Evolutionary conservation across 2,888 invertebrate species (phyloP).

Genomic region (Tenthredo notha): DNA sequence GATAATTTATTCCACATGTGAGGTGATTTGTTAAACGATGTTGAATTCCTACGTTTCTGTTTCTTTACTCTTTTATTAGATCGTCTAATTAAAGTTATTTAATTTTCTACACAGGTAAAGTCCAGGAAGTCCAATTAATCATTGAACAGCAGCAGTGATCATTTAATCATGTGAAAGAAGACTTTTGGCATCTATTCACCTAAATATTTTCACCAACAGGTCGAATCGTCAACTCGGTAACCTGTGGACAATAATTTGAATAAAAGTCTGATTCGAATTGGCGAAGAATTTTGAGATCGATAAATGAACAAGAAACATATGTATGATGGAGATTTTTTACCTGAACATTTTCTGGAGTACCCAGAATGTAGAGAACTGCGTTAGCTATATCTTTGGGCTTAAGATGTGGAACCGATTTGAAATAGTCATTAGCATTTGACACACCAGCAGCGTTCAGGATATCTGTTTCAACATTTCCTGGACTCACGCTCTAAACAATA

Average conservation of each 20-base stretch:
- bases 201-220: slow-evolving; percentile 47
- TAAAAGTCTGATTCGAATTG: slow-evolving; percentile 67
- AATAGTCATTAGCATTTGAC: slow-evolving; percentile 63
- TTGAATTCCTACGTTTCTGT: too few relatives aligned
- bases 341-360: slow-evolving; percentile 82
- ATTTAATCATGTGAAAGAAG: not conserved
- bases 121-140: too few relatives aligned
- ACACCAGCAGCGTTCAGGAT: slow-evolving; percentile 47
- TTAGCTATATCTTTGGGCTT: slow-evolving; percentile 74
- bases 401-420: slow-evolving; percentile 55
- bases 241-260: slow-evolving; percentile 59
- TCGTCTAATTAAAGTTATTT: too few relatives aligned
- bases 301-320: slow-evolving; percentile 18
- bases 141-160: not conserved
- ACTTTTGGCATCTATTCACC: not conserved
- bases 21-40: too few relatives aligned
- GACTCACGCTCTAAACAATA: slow-evolving; percentile 58
- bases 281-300: slow-evolving; percentile 71
- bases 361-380: slow-evolving; percentile 81
- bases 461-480: slow-evolving; percentile 56
- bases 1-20: too few relatives aligned
- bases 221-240: slow-evolving; percentile 50
- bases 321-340: slow-evolving; percentile 68
- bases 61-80: too few relatives aligned
- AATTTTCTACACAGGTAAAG: too few relatives aligned